Evolutionary conservation across 2,797 vertebrate species (phyloP), one percentile per base, ranked within the genome.

Genomic region (Argentina silus): DNA sequence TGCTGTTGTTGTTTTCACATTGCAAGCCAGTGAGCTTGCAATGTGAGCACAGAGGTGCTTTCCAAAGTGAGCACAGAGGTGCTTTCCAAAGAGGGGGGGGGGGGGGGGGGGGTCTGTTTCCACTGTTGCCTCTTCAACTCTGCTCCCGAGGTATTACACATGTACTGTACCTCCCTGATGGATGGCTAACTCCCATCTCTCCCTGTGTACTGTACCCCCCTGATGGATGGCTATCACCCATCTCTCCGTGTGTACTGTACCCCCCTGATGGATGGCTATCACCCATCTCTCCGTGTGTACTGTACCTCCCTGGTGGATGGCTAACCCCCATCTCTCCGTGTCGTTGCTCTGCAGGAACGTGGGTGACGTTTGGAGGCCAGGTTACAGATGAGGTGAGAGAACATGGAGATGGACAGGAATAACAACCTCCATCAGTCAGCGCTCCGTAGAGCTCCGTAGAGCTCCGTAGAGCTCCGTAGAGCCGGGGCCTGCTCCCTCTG

Each of bases 281-380:
- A 55, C 21, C 0, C 2, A 7, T 59, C 56, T 23, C 50, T 51
- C 50, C 48, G 17, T 48, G 63, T 63, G 61, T 44, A 6, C 7
- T 43, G 61, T 57, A 19, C 10, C n/a, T 45, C 11, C 4, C 27
- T 36, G 27, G 4, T 36, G 27, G 27, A 36, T 36, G 2, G 4
- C 27, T 36, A 36, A 36, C 27, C 1, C 27, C 47, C 6, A 1
- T 66, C 3, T 75, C 21, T 76, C 62, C 45, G 51, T 87, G 70
- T 83, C 70, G 0, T 47, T 69, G 11, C 61, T 84, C 77, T 69
- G 42, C 12, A 93, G 98, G 98, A 90, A 99, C 98, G 90, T 99
- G 98, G 98, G 98, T 99, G 91, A 99, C 98, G 0, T 99, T 99
- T 0, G 98, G 98, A 50, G 97, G 97, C 80, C 98, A 99, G 92